These are phyloP conservation scores for Actinia equina DNA, from an alignment of 64 coral and sea anemone species.

Conservation along the genomic window DNA sequence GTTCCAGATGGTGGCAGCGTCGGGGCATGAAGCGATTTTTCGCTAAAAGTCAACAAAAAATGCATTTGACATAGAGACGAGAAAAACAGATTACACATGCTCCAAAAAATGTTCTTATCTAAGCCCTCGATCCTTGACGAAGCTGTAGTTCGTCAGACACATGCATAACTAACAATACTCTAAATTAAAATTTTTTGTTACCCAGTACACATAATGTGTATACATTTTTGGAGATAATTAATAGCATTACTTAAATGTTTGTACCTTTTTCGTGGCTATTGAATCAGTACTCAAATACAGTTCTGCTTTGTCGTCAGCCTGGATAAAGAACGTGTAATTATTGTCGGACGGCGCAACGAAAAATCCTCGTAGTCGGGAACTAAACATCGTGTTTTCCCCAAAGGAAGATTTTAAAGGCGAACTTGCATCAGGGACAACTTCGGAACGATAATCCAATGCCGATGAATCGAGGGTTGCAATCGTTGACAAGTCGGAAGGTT, in stretches of 20 bases:
- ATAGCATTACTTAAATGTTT: background rate
- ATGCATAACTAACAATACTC: background rate
- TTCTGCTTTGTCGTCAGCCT: constrained; percentile 45
- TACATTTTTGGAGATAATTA: background rate
- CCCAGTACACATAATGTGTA: too few relatives aligned
- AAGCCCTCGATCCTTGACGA: too few relatives aligned
- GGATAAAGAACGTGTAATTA: constrained; percentile 63
- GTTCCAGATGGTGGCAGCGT: constrained; percentile 48
- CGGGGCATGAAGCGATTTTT: constrained; percentile 56
- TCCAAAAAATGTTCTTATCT: too few relatives aligned
- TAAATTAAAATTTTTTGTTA: background rate
- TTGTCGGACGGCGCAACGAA: constrained; percentile 68
- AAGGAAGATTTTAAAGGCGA: constrained; percentile 43
- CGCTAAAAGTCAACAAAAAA: background rate
- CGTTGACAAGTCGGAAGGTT: constrained; percentile 27
- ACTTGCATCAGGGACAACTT: constrained; percentile 37
- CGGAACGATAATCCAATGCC: constrained; percentile 38
- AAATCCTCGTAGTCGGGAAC: constrained; percentile 54
- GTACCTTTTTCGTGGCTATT: background rate
- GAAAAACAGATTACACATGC: too few relatives aligned
- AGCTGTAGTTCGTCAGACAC: background rate
- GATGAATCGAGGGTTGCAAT: constrained; percentile 14
- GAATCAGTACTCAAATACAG: constrained; percentile 45
- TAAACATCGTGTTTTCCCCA: constrained; percentile 41
- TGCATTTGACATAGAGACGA: background rate